Evolutionary conservation across 2,888 invertebrate species (phyloP).

Genomic region (Pammene aurita): DNA sequence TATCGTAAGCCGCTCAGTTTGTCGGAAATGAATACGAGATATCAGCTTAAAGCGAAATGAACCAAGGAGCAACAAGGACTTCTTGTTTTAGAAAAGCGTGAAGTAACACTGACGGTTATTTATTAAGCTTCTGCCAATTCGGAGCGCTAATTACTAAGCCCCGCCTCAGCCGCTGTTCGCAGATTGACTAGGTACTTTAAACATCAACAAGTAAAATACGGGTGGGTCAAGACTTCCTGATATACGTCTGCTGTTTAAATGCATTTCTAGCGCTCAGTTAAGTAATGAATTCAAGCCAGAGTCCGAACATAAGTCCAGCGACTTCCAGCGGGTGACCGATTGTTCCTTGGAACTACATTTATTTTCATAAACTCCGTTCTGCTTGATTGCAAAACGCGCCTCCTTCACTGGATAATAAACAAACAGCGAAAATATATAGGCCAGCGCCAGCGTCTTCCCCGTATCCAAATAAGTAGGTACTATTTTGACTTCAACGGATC

Average conservation of each 20-base stretch:
- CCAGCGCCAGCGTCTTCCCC: background rate
- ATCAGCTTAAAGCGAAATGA: slow-evolving; percentile 31
- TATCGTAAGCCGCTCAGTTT: slow-evolving; percentile 39
- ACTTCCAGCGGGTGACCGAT: slow-evolving; percentile 24
- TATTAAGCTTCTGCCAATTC: slow-evolving; percentile 59
- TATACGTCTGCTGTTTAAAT: slow-evolving; percentile 34
- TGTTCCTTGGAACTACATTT: slow-evolving; percentile 33
- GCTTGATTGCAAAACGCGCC: slow-evolving; percentile 18
- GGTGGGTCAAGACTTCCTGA: slow-evolving; percentile 26
- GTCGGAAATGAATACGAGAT: slow-evolving; percentile 38
- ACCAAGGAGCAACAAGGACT: slow-evolving; percentile 39
- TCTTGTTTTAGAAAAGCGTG: slow-evolving; percentile 43
- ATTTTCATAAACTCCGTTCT: slow-evolving; percentile 32
- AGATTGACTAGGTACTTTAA: slow-evolving; percentile 53
- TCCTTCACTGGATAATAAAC: slow-evolving; percentile 27
- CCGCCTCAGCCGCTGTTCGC: slow-evolving; percentile 51
- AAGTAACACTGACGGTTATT: slow-evolving; percentile 55
- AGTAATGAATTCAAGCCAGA: slow-evolving; percentile 32
- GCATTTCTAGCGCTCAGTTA: slow-evolving; percentile 35
- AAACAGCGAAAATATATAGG: background rate
- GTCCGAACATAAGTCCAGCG: slow-evolving; percentile 28
- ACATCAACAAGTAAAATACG: slow-evolving; percentile 44
- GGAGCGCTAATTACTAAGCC: slow-evolving; percentile 59
- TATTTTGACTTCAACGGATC: background rate
- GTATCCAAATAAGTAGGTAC: background rate